These are phyloP conservation scores for Pogonognathellus flavescens DNA, from an alignment of 1,140 invertebrate species.

Conservation along the genomic window DNA sequence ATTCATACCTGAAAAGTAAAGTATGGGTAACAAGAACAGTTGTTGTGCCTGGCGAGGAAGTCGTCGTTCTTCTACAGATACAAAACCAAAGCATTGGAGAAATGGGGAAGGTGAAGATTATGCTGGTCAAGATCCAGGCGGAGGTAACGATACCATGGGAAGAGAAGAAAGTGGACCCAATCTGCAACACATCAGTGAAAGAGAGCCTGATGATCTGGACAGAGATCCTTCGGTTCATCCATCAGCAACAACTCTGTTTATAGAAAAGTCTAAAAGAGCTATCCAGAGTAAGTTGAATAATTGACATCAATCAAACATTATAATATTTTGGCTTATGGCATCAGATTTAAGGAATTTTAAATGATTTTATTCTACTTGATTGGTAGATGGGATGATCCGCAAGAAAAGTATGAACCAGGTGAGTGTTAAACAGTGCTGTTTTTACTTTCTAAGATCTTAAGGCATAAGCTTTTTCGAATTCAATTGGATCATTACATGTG, in stretches of 20 bases:
- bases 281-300: conserved; percentile 80
- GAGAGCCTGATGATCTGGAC: conserved; percentile 95
- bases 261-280: conserved; percentile 92
- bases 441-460: too few relatives aligned
- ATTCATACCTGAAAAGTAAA: background rate
- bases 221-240: conserved; percentile 96
- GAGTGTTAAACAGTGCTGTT: too few relatives aligned
- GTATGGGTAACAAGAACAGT: conserved; percentile 83
- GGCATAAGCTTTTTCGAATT: too few relatives aligned
- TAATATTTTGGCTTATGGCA: background rate
- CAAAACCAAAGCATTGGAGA: conserved; percentile 73
- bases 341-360: background rate
- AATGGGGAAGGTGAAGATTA: conserved; percentile 70
- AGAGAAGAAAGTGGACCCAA: conserved; percentile 87
- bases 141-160: conserved; percentile 51
- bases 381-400: conserved; percentile 86
- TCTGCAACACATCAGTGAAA: conserved; percentile 97
- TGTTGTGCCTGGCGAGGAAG: conserved; percentile 76
- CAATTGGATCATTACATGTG: too few relatives aligned
- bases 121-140: conserved; percentile 67
- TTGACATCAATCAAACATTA: background rate
- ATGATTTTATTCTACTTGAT: conserved; percentile 63
- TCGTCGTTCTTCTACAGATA: conserved; percentile 39
- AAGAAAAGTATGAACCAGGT: conserved; percentile 90
- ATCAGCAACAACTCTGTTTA: conserved; percentile 93